Evolutionary conservation across 2,888 invertebrate species (phyloP).

Genomic region (Apamea sordens): DNA sequence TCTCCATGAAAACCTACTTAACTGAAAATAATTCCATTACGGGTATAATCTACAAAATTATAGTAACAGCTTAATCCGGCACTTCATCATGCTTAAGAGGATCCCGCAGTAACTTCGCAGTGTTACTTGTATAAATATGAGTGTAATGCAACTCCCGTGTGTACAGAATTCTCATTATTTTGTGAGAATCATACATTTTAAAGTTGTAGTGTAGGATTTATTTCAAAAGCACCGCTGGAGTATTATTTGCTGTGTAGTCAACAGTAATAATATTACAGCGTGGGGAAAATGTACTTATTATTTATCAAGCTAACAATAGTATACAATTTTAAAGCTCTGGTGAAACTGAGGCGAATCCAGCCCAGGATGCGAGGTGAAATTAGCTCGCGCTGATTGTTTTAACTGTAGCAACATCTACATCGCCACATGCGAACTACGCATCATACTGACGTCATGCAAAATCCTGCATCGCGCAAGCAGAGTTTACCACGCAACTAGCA

Average conservation of each 20-base stretch:
- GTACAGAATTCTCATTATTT: constrained; percentile 17
- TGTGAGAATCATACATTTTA: constrained; percentile 15
- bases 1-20: constrained; percentile 30
- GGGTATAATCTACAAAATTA: constrained; percentile 56
- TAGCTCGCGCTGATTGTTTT: background rate
- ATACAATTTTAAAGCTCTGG: background rate
- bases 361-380: background rate
- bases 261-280: background rate
- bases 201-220: constrained; percentile 25
- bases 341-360: background rate
- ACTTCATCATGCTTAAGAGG: constrained; percentile 58
- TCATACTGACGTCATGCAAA: background rate
- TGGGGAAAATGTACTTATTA: background rate
- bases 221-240: background rate
- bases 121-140: constrained; percentile 39
- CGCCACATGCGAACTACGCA: too few species aligned
- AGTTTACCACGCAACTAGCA: background rate
- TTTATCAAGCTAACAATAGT: background rate
- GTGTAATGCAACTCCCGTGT: constrained; percentile 37
- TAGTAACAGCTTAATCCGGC: constrained; percentile 52
- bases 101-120: constrained; percentile 25
- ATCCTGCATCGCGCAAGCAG: background rate
- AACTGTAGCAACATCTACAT: background rate
- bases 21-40: constrained; percentile 53
- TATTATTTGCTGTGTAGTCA: background rate